A percentile compares a stretch with the other conserved stretches of the same genome.
phyloP scores from a whole-genome alignment of 2,888 invertebrate species.

The Cyaniris semiargus region DNA sequence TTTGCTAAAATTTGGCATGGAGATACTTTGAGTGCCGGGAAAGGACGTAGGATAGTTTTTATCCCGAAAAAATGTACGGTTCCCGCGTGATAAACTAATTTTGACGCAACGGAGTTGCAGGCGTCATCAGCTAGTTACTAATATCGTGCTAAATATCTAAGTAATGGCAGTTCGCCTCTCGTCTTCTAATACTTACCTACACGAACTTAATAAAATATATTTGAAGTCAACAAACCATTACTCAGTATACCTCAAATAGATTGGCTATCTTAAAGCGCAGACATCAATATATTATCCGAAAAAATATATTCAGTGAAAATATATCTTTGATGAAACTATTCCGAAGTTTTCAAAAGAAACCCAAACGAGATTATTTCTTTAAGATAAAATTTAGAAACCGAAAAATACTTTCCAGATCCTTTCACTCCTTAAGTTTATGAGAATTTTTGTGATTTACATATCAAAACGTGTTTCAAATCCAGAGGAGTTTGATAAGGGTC shows the following conservation, averaged over 20 bases:
- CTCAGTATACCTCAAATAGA: background rate
- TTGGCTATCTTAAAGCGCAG: background rate
- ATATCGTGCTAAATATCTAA: background rate
- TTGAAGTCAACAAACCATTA: background rate
- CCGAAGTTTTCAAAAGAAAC: slow-evolving; percentile 7
- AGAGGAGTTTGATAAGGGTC: slow-evolving; percentile 34
- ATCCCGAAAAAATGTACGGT: too few relatives aligned
- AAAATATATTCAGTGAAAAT: background rate
- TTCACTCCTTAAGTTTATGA: slow-evolving; percentile 31
- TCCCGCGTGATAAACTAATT: too few relatives aligned
- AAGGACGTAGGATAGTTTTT: too few relatives aligned
- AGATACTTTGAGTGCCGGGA: too few relatives aligned
- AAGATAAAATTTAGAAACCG: slow-evolving; percentile 25
- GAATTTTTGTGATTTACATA: slow-evolving; percentile 35
- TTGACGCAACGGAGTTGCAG: too few relatives aligned
- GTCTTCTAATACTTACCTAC: background rate
- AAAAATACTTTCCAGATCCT: slow-evolving; percentile 25
- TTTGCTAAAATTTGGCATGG: too few relatives aligned
- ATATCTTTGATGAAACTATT: slow-evolving; percentile 17
- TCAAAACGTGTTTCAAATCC: slow-evolving; percentile 33
- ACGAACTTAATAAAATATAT: background rate
- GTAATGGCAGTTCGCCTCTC: background rate
- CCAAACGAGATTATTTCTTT: slow-evolving; percentile 30
- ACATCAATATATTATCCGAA: slow-evolving; percentile 9
- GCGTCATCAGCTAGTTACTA: too few relatives aligned